phyloP scores from a whole-genome alignment of 1,140 invertebrate species.

The Lerema accius region DNA sequence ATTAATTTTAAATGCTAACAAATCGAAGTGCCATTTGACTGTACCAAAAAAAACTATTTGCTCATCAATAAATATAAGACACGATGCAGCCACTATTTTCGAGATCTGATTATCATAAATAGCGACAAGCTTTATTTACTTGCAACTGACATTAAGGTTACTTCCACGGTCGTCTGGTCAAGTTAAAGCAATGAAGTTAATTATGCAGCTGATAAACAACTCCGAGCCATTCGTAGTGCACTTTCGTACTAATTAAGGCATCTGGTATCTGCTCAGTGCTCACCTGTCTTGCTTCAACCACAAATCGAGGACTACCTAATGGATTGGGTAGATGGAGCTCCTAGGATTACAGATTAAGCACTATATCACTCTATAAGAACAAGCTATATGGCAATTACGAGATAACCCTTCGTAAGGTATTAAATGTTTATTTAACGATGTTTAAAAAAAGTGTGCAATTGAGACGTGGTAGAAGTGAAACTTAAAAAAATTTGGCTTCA shows the following conservation, averaged over 20 bases:
- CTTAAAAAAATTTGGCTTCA: too few species aligned
- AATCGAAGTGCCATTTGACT: too few species aligned
- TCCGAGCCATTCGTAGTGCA: constrained; percentile 40
- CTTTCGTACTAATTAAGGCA: constrained; percentile 55
- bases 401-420: too few species aligned
- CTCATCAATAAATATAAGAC: neutral
- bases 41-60: too few species aligned
- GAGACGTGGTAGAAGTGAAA: too few species aligned
- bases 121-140: neutral
- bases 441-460: too few species aligned
- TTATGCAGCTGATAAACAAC: constrained; percentile 60
- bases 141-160: constrained; percentile 12
- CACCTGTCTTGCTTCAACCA: constrained; percentile 22
- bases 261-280: too few species aligned
- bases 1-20: too few species aligned
- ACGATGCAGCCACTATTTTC: neutral
- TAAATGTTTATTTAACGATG: too few species aligned
- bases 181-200: constrained; percentile 41
- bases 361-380: neutral
- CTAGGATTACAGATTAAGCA: constrained; percentile 6
- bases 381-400: neutral
- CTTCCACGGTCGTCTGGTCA: constrained; percentile 33
- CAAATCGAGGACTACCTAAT: constrained; percentile 12
- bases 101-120: neutral
- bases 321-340: too few species aligned